A percentile compares a stretch with the other conserved stretches of the same genome.
Conservation (phyloP, 2,113 vertebrate species). For the Trochalopteron elliotii region DNA sequence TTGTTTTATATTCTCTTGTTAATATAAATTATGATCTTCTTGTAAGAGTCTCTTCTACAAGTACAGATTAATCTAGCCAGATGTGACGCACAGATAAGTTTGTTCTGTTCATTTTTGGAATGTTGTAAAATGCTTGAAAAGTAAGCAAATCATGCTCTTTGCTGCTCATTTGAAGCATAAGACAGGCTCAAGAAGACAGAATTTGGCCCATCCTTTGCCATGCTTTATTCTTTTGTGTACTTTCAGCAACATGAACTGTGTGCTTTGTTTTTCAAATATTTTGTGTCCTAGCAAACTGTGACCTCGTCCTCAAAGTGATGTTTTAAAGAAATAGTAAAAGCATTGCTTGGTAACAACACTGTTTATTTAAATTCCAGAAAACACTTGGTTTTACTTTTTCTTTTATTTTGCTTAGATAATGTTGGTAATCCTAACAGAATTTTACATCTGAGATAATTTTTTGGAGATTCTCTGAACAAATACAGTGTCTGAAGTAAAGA, state of each 20-base stretch:
- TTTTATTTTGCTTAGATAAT: neutral
- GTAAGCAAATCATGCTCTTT: neutral
- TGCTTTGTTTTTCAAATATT: constrained; percentile 41
- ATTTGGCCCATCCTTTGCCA: neutral
- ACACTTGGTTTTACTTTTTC: neutral
- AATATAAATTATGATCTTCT: neutral
- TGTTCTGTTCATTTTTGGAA: constrained; percentile 8
- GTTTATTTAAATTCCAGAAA: constrained; percentile 10
- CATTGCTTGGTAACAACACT: constrained; percentile 5
- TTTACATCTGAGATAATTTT: neutral
- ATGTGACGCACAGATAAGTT: neutral
- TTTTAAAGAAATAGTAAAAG: constrained; percentile 14
- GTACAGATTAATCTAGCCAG: neutral
- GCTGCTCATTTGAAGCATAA: neutral
- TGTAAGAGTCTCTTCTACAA: neutral
- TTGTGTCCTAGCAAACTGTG: constrained; percentile 11
- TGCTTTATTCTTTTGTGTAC: constrained; percentile 6
- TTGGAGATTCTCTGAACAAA: neutral
- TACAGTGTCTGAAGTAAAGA: neutral
- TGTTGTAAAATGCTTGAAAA: neutral
- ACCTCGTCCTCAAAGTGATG: neutral
- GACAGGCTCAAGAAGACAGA: neutral
- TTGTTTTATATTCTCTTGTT: neutral
- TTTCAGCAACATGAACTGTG: neutral
- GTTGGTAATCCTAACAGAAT: neutral